Conservation (phyloP, 2,888 invertebrate genomes). For the Creontiades dilutus region DNA sequence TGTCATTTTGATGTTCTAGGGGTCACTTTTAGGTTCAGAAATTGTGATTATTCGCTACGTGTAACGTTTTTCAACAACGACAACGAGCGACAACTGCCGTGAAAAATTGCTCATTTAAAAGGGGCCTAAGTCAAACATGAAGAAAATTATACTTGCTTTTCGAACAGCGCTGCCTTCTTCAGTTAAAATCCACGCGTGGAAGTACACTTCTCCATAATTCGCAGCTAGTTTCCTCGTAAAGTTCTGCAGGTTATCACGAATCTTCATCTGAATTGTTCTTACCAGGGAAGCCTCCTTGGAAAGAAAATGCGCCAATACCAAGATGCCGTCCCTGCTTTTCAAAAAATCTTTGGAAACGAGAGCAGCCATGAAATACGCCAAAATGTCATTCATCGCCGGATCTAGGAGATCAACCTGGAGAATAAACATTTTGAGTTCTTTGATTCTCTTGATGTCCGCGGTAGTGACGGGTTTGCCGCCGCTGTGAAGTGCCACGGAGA, state of each 20-base stretch:
- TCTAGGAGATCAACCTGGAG: slow-evolving; percentile 38
- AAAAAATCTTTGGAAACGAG: slow-evolving; percentile 69
- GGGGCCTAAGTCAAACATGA: background rate
- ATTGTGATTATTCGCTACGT: too few relatives aligned
- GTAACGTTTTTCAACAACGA: too few relatives aligned
- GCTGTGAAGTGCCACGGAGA: background rate
- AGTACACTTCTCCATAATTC: slow-evolving; percentile 75
- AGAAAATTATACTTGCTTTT: slow-evolving; percentile 70
- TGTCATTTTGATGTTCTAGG: too few relatives aligned
- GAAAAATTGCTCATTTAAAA: too few relatives aligned
- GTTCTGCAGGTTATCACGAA: slow-evolving; percentile 72
- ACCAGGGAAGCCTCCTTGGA: slow-evolving; percentile 70
- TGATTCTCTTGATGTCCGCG: slow-evolving; percentile 49
- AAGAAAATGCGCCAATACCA: slow-evolving; percentile 73
- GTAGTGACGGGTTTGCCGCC: slow-evolving; percentile 3
- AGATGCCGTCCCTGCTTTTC: slow-evolving; percentile 73
- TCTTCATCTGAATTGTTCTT: slow-evolving; percentile 73
- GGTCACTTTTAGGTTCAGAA: too few relatives aligned
- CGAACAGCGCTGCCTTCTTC: slow-evolving; percentile 68
- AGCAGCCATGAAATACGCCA: slow-evolving; percentile 39
- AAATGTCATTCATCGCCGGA: slow-evolving; percentile 7
- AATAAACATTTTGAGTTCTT: slow-evolving; percentile 60
- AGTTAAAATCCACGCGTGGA: slow-evolving; percentile 75
- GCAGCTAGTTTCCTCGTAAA: slow-evolving; percentile 73
- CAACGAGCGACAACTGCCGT: too few relatives aligned